Conservation (phyloP, 2,888 invertebrate species). For the Halictus ligatus region DNA sequence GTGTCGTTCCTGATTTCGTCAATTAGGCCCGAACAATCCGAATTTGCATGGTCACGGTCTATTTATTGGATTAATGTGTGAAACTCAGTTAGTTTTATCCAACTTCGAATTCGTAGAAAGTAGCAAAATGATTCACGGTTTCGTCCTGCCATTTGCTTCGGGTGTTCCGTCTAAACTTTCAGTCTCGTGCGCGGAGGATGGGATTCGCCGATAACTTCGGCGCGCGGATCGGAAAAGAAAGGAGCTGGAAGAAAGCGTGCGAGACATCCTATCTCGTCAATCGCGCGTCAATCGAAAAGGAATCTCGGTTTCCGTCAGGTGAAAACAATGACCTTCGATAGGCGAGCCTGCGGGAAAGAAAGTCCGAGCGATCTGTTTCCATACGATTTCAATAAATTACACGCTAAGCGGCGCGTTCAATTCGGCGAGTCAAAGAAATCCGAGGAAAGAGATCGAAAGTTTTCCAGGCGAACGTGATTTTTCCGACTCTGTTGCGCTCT, state of each 20-base stretch:
- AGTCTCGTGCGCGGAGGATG: background rate
- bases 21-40: background rate
- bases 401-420: slow-evolving; percentile 68
- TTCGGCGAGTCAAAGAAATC: slow-evolving; percentile 47
- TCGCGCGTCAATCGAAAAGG: slow-evolving; percentile 37
- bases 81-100: background rate
- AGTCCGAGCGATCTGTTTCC: slow-evolving; percentile 70
- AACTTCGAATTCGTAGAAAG: slow-evolving; percentile 7
- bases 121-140: background rate
- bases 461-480: slow-evolving; percentile 19
- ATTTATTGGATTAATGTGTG: background rate
- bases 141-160: background rate
- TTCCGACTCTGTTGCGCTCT: background rate
- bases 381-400: slow-evolving; percentile 74
- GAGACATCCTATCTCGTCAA: slow-evolving; percentile 35
- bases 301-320: slow-evolving; percentile 55
- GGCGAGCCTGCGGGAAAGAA: slow-evolving; percentile 61
- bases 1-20: background rate
- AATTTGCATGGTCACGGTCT: background rate
- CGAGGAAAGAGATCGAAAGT: slow-evolving; percentile 54
- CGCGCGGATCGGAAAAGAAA: background rate
- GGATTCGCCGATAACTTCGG: background rate
- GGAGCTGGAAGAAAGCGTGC: slow-evolving; percentile 38
- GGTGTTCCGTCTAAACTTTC: background rate
- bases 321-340: slow-evolving; percentile 70